A percentile compares a stretch with the other conserved stretches of the same genome.
These are phyloP conservation scores for pig (Sus scrofa) DNA, from an alignment of 2,113 vertebrate species.

Conservation along the genomic window T2T-Sscrofa CM000815.6:107291001-107291500, in stretches of 20 bases:
- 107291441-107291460: neutral
- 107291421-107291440: neutral
- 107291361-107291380: neutral
- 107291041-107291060: constrained; percentile 89
- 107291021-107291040: constrained; percentile 75
- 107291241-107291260: constrained; percentile 86
- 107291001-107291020: constrained; percentile 84
- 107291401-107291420: neutral
- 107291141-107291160: constrained; percentile 98
- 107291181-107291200: constrained; percentile 96
- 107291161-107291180: constrained; percentile 98
- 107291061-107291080: constrained; percentile 90
- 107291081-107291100: constrained; percentile 92
- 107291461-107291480: neutral
- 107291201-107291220: constrained; percentile 96
- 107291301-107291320: constrained; percentile 79
- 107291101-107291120: constrained; percentile 92
- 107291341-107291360: neutral
- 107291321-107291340: neutral
- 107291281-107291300: constrained; percentile 72
- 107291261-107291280: constrained; percentile 78
- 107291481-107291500: neutral
- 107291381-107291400: neutral
- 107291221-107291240: constrained; percentile 83
- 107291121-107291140: constrained; percentile 89